Base-by-base conservation (phyloP, 2,888 invertebrate species). In the Cactoblastis cactorum region DNA sequence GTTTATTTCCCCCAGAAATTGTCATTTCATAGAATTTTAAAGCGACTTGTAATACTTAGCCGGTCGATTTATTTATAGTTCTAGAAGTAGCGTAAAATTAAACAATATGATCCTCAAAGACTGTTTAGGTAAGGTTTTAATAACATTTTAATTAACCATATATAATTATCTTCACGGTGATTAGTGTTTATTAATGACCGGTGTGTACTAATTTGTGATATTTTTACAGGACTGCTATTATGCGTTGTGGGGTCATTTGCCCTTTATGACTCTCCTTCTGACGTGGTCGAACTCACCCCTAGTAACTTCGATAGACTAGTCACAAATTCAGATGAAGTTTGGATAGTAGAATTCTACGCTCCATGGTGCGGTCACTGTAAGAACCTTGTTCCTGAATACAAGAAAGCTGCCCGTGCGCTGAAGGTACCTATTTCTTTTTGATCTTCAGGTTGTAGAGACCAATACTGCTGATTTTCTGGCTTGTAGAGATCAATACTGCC, bases 331-430 rank as follows among this genome's bases (percentile, higher is more conserved):
- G 95, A 98, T 77, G 93, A 94, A 62, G 88, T 99, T 18, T 99
- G 98, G 98, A 85, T 99, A 52, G 96, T 99, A 0, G 98, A 99
- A 74, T 98, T 97, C 83, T 98, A 92, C 80, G 98, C 99, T 0
- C 98, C 98, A 0, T 99, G 98, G 98, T 98, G 96, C 80, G 97
- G 96, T 9, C 96, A 96, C 73, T 96, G 99, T 82, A 94, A 98
- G 79, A 92, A 92, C 55, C 90, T 99, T 38, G 97, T 95, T 38
- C 96, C 98, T 1, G 98, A 98, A 75, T 99, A 98, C 85, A 93
- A 95, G 56, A 98, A 98, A 88, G 95, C 97, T 47, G 98, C 99
- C 1, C 93, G 92, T 59, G 98, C 97, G 0, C 85, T 99, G 0
- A 98, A 97, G 92, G 96, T 95, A 90, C 17, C 6, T 17, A 37